Evolutionary conservation across 2,113 vertebrate species (phyloP), one percentile per base, ranked within the genome.

Genomic region (Lophura nycthemera): DNA sequence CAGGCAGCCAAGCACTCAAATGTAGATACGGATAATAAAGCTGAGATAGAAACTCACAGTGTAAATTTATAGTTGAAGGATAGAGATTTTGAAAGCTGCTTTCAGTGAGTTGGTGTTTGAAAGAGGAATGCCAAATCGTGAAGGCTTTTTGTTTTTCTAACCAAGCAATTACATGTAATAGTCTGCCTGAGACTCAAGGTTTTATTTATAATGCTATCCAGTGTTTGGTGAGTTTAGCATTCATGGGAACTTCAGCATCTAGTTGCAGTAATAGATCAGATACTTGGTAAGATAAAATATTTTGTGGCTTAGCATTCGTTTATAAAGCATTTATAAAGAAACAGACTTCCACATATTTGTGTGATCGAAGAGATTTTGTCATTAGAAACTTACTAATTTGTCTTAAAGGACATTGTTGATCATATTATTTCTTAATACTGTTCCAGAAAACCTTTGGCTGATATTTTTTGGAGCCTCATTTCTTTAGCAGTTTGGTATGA

Each of bases 31-130:
- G 10, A 12, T 47, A n/a, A 3, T 47, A 20, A 34, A 29, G 3
- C 40, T 24, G 10, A 36, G 72, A 4, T 10, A 3, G 0, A n/a
- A 71, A 27, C 36, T 42, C 40, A 5, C 40, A 2, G 20, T 16
- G 16, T 42, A 3, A 32, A 13, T 2, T 7, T 36, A 54, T 24
- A 6, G 34, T 45, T 32, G 45, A 8, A 29, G 70, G 42, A 10
- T 18, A 36, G 67, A 20, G 29, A 30, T 24, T 30, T 25, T 1
- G 45, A 30, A 75, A 48, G 88, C 64, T n/a, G 60, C 65, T 65
- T 52, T 20, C 60, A 40, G 76, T 19, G 52, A 25, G 27, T 11
- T 2, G 11, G 9, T 18, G 17, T 18, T 25, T 29, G 82, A 66
- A 79, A 87, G 67, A 8, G 40, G 76, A 83, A 75, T 38, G 50